These are phyloP conservation scores for Zosterops pallidus DNA, from an alignment of 2,113 vertebrate genomes.

Conservation along the genomic window DNA sequence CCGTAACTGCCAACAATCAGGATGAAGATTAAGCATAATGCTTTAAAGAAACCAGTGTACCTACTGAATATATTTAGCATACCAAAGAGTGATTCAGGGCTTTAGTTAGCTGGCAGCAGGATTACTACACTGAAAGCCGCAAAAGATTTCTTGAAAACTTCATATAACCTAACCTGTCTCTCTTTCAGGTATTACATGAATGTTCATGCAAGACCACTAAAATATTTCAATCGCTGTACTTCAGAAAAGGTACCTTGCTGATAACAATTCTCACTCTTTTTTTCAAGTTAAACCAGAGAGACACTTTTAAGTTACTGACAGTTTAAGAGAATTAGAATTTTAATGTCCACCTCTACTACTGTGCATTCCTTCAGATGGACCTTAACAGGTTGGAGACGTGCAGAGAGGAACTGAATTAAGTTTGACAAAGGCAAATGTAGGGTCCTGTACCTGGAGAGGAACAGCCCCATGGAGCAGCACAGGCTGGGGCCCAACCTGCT, in stretches of 20 bases:
- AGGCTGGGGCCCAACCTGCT: background rate
- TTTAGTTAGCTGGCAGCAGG: background rate
- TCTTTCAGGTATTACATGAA: background rate
- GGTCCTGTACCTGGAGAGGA: background rate
- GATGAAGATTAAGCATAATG: background rate
- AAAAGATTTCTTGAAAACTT: background rate
- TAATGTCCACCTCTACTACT: background rate
- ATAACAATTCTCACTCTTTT: background rate
- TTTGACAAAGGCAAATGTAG: background rate
- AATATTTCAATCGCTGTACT: fast-evolving
- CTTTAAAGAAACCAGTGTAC: background rate
- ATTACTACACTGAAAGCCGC: background rate
- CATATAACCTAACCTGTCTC: background rate
- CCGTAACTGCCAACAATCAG: background rate
- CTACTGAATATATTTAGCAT: background rate
- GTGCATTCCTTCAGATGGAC: background rate
- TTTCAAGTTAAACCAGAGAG: background rate
- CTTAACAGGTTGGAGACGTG: fast-evolving
- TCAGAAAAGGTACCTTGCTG: background rate
- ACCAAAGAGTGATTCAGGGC: fast-evolving
- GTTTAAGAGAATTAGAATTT: background rate
- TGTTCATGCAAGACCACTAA: background rate
- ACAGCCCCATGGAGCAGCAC: background rate
- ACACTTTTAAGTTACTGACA: background rate
- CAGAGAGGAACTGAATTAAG: background rate